Evolutionary conservation across 1,140 invertebrate species (phyloP), one percentile per base, ranked within the genome.

Genomic region (Muscidifurax raptorellus): DNA sequence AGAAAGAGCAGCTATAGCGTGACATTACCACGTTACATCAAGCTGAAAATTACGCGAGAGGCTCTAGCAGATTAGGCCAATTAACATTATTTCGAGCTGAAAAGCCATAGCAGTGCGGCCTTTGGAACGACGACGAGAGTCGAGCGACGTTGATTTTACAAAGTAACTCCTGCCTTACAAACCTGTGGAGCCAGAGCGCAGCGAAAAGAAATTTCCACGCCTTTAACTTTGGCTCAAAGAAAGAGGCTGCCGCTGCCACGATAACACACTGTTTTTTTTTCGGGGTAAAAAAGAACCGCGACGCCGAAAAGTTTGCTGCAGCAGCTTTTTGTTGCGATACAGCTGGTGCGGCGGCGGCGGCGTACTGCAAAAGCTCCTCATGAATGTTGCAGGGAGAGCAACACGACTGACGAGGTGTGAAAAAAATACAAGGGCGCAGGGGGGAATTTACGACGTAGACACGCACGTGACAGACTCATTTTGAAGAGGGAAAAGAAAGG

Each of bases 381-480:
- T n/a, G 59, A 64, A 64, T 64, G 15, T n/a, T n/a, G 59, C 59
- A n/a, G 18, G 18, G 18, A 18, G 59, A 64, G 59, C 36, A 40
- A 40, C 36, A 10, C 36, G 36, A n/a, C n/a, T 10, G 36, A 40
- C n/a, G 36, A 40, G 36, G 36, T 64, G 59, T 40, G n/a, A 64
- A 64, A 64, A 30, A 28, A 71, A 71, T 13, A 71, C n/a, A 25
- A 25, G 25, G 12, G 36, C 36, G 36, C 7, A 40, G 10, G 36
- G 36, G 59, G 59, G 59, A 15, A 64, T 64, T 64, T 64, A 64
- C 59, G 59, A 64, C 18, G 59, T n/a, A 64, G 59, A 64, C 59
- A 64, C 28, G 67, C 67, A 25, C 67, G 67, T 28, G 67, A 71
- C 67, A 71, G 67, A 71, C 67, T 71, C 67, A 30, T 71, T 27